Base-by-base conservation (phyloP, 2,113 vertebrate species). In the Atlantisia rogersi region DNA sequence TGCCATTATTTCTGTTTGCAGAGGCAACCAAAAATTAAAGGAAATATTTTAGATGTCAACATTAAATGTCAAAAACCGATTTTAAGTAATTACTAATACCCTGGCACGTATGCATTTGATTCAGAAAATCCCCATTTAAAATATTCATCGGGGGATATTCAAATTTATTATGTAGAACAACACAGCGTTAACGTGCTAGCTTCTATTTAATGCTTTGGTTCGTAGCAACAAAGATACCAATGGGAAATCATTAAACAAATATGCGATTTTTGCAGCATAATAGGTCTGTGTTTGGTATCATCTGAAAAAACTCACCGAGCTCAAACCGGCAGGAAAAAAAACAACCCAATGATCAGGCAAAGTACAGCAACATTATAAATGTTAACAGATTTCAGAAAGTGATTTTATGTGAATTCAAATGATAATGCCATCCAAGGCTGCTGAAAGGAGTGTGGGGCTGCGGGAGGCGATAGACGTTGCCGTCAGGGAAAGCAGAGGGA, bases 181-280 rank as follows among this genome's bases (percentile, higher is more conserved):
- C 92, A 91, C 35, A 15, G 83, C 37, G 17, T 92, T 97, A 97
- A 92, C n/a, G 24, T n/a, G 63, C 63, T 85, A 73, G 88, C 92
- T 96, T 92, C 95, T 92, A 63, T 87, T 97, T 97, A 96, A 94
- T 89, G 86, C 86, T 95, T 96, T 97, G 92, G 94, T 52, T 96
- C 92, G 89, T 96, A 97, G 95, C 95, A 96, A 96, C 95, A 96
- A 94, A 96, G 95, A 96, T 87, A 95, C 96, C 95, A 94, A 96
- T 95, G 95, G 95, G 96, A 97, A 96, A 97, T 97, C 96, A 94
- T 95, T 96, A 95, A 95, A 92, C 94, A 94, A 97, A 96, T 94
- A 95, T 9, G 77, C 21, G 5, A 87, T 91, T 94, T 97, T 94
- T 94, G 86, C 91, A 24, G 92, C 59, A 95, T 94, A 95, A 95